Base-by-base conservation (phyloP, 2,888 invertebrate species). In the Acrocera orbiculus region DNA sequence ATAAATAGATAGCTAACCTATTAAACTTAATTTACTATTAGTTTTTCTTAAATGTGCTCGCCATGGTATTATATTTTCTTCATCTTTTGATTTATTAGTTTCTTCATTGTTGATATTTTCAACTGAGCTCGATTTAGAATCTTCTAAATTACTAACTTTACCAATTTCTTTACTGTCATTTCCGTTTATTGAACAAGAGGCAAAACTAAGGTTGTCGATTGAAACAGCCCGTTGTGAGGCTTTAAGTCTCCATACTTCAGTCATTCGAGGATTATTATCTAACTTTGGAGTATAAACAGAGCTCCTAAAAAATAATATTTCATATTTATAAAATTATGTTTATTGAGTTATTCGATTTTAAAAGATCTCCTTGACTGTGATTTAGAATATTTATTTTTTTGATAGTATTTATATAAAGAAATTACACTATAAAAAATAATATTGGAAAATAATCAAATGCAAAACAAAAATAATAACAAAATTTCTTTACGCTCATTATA, bases 11-110 rank as follows among this genome's bases (percentile, higher is more conserved):
- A 1, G 8, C 20, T 51, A 70, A 55, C 80, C 83, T 50, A 85
- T 67, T 46, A 86, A 66, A 58, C 81, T 85, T 40, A 87, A 68
- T 54, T 81, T 83, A 65, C 86, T 86, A 59, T 86, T 86, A 11
- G 87, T 87, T 61, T 87, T 87, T 52, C 86, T 70, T 30, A 87
- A 64, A 50, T 86, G 83, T 19, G 86, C 83, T 48, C 86, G 68
- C 87, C 87, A 87, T 2, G 87, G 87, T 40, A 86, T 86, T 33
- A 85, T 82, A 48, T 73, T 73, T 20, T 72, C 66, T 40, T 73
- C 74, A 25, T 70, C 69, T 35, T 66, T 65, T 16, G 65, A 62
- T 10, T 22, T 10, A 8, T 22, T 22, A 8, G 2, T 9, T 10
- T 66, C 65, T 16, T 66, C 63, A 22, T 22, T 10, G 10, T 22